Percentiles rank a stretch among this genome's conserved stretches.
These are phyloP conservation scores for Cremastinae sp. DNA, from an alignment of 2,888 invertebrate genomes.

Conservation along the genomic window DNA sequence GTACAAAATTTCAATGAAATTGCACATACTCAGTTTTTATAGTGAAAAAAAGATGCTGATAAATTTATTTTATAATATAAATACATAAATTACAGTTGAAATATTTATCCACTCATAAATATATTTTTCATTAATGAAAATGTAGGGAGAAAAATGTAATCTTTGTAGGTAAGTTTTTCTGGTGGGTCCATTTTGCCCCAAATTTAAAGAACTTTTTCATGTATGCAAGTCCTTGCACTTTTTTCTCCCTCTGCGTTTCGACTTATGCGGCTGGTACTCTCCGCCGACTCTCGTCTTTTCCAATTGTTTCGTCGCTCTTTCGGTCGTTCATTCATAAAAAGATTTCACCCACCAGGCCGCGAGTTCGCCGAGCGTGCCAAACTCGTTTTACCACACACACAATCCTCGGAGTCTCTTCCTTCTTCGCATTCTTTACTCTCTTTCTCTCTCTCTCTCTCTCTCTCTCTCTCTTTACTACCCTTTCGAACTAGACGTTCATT, in stretches of 20 bases:
- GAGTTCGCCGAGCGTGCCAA: constrained; percentile 51
- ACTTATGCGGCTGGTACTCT: constrained; percentile 39
- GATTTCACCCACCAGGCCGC: constrained; percentile 27
- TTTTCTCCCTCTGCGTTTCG: constrained; percentile 29
- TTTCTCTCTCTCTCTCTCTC: constrained; percentile 2
- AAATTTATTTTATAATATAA: too few relatives aligned
- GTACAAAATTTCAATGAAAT: too few relatives aligned
- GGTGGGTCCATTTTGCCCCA: too few relatives aligned
- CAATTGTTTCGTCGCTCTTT: constrained; percentile 48
- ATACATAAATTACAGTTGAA: background rate
- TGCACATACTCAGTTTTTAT: too few relatives aligned
- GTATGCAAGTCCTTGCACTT: constrained; percentile 17
- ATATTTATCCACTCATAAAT: too few relatives aligned
- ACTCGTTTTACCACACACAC: constrained; percentile 39
- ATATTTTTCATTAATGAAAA: too few relatives aligned
- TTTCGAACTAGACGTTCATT: constrained; percentile 4
- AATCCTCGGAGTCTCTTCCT: background rate
- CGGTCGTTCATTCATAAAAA: constrained; percentile 58
- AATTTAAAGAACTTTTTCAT: background rate
- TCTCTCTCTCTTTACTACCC: constrained; percentile 4
- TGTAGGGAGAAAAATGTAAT: too few relatives aligned
- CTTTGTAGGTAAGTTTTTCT: background rate
- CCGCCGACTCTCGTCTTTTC: constrained; percentile 40
- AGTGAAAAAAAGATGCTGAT: too few relatives aligned
- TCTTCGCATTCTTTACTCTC: constrained; percentile 3